phyloP scores from a whole-genome alignment of 2,888 invertebrate genomes.

The Diabrotica balteata region DNA sequence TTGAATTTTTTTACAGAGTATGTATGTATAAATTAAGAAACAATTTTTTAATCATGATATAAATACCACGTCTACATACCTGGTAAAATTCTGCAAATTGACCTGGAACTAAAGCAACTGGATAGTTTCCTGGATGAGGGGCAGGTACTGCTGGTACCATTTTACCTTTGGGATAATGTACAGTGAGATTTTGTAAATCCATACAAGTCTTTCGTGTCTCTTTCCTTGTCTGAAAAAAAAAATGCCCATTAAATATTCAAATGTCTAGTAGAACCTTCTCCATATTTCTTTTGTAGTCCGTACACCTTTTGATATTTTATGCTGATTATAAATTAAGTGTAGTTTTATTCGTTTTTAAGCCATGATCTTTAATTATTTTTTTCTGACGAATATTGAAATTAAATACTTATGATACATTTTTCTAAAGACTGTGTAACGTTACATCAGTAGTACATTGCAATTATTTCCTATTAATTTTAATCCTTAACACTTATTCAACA shows the following conservation, averaged over 20 bases:
- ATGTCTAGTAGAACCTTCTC: background rate
- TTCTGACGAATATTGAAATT: no score
- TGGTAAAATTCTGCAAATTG: conserved; percentile 91
- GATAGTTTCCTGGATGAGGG: conserved; percentile 71
- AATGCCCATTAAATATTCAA: conserved; percentile 32
- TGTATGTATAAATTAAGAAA: no score
- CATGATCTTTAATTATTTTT: no score
- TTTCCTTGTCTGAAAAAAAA: conserved; percentile 62
- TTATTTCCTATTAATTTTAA: no score
- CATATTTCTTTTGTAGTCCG: no score
- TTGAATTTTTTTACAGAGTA: no score
- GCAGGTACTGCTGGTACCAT: conserved; percentile 60
- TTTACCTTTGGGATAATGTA: conserved; percentile 76
- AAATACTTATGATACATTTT: no score
- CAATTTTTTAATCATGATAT: background rate
- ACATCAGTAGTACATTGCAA: no score
- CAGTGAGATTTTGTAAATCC: conserved; percentile 90
- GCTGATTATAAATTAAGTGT: no score
- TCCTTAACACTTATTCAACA: background rate
- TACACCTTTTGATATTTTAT: no score
- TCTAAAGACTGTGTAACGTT: no score
- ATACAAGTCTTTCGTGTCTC: conserved; percentile 83
- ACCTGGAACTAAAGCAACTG: conserved; percentile 93
- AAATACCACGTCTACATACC: conserved; percentile 40
- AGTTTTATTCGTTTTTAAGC: no score